A percentile compares a stretch with the other conserved stretches of the same genome.
phyloP scores from a whole-genome alignment of 37 sponge, comb jelly and placozoan genomes.

The Ianthella basta region DNA sequence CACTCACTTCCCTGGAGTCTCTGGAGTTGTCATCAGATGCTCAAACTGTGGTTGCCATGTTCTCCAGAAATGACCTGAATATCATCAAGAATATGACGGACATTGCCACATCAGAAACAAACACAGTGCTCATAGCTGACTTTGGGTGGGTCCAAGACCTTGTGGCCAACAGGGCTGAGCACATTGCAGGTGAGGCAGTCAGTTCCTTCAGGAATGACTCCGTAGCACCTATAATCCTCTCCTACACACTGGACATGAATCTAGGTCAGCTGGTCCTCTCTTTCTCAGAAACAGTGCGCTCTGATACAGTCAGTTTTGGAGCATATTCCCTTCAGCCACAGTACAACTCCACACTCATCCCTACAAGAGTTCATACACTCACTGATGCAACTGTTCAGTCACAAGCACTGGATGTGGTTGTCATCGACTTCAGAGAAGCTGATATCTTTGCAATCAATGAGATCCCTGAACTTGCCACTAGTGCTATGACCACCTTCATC shows the following conservation, averaged over 20 bases:
- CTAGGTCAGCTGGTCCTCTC: slow-evolving; percentile 34
- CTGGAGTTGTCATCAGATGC: slow-evolving; percentile 57
- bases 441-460: slow-evolving; percentile 78
- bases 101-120: slow-evolving; percentile 48
- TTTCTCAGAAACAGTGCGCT: slow-evolving; percentile 70
- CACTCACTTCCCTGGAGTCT: slow-evolving; percentile 33
- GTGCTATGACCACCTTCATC: slow-evolving; percentile 49
- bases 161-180: slow-evolving; percentile 47
- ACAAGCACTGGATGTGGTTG: slow-evolving; percentile 8
- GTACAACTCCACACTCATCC: slow-evolving; percentile 65
- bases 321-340: slow-evolving; percentile 71
- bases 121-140: slow-evolving; percentile 61
- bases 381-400: slow-evolving; percentile 23
- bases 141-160: slow-evolving; percentile 65
- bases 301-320: slow-evolving; percentile 29
- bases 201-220: slow-evolving; percentile 52
- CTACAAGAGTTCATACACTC: slow-evolving; percentile 37
- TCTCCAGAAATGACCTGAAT: slow-evolving; percentile 60
- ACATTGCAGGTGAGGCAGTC: slow-evolving; percentile 4
- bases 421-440: slow-evolving; percentile 48
- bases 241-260: slow-evolving; percentile 63
- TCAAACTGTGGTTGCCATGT: slow-evolving; percentile 47
- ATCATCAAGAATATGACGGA: slow-evolving; percentile 47
- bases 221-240: slow-evolving; percentile 49
- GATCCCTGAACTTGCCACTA: slow-evolving; percentile 67